Base-by-base conservation (phyloP, 2,888 invertebrate genomes). In the Bimastos eiseni region DNA sequence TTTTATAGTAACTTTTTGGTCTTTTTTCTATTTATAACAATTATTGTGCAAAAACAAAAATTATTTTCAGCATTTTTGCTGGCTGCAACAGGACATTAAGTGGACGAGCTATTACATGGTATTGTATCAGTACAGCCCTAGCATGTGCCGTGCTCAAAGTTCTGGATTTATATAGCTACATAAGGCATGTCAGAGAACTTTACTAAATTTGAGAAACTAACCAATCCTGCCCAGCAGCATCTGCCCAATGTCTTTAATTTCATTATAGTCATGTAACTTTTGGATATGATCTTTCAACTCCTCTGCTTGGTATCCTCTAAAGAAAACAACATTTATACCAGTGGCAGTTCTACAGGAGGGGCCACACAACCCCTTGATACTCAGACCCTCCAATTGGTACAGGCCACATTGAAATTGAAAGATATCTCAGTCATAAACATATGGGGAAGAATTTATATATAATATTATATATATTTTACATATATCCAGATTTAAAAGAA, bases 191-290 rank as follows among this genome's bases (percentile, higher is more conserved):
- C 34, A 88, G n/a, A n/a, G n/a, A n/a, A 11, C 44, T 24, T 84
- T 44, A 90, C 33, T 38, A 83, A 34, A 70, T 70, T n/a, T n/a
- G 30, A 24, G 24, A 70, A 70, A 70, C 93, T 91, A 91, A 94
- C 94, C 94, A 91, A 94, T 92, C 91, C 93, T 92, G 13, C 94
- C 94, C 0, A 94, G 92, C 13, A 94, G 91, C 93, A 94, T 93
- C 91, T 94, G 94, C 17, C 93, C 94, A 8, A 93, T 92, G 92
- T 94, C 94, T 89, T 94, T 94, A 30, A 94, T 93, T 88, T 94
- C 94, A 91, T 94, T 94, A 92, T 94, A 94, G 38, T 94, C 94
- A 89, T 94, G 94, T 34, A 94, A 92, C 91, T 94, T 94, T 83
- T 93, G 92, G 33, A 94, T 94, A 91, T 94, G 94, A 15, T 90